Evolutionary conservation across 2,113 vertebrate species (phyloP), one percentile per base, ranked within the genome.

Genomic region (Okapia johnstoni): DNA sequence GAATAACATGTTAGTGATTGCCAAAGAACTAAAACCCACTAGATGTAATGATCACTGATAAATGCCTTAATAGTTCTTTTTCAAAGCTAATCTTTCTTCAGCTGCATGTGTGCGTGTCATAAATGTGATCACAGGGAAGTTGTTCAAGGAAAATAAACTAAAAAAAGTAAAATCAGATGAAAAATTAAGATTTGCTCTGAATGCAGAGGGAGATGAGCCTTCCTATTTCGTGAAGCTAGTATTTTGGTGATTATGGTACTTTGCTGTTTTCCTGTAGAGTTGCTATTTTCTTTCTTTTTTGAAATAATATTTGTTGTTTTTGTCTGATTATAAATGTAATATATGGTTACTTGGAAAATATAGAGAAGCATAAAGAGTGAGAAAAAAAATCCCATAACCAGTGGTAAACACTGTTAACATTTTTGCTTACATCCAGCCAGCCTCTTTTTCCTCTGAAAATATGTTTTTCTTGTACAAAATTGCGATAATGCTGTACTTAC

Each of bases 381-480:
- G 84, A 96, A 91, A 93, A 36, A 46, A 91, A 94, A 73, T 88
- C 30, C 30, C 46, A 81, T 96, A 95, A 70, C 85, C 90, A 85
- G 6, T 40, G 48, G 88, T 85, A 94, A 58, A 16, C 70, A 93
- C 90, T 88, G 92, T 90, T 97, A 97, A 97, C 90, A 93, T 96
- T 96, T 96, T 87, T 97, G 63, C 90, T 92, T 92, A 40, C 66
- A 58, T 66, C 88, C 85, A 92, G 50, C 90, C 76, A 95, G 54
- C 70, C 81, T 93, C 36, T 58, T 95, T 93, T 93, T 93, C 63
- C 88, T 97, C 88, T 30, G 87, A 97, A 96, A 97, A 97, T 96
- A 73, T 60, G 58, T 96, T 97, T 96, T 97, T 94, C 95, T 97
- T 79, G 54, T 93, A 96, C 55, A 94, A 96, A 97, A 97, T 95